Evolutionary conservation across 2,888 invertebrate genomes (phyloP), one percentile per base, ranked within the genome.

Genomic region (Drosophila nr. perissopoda): DNA sequence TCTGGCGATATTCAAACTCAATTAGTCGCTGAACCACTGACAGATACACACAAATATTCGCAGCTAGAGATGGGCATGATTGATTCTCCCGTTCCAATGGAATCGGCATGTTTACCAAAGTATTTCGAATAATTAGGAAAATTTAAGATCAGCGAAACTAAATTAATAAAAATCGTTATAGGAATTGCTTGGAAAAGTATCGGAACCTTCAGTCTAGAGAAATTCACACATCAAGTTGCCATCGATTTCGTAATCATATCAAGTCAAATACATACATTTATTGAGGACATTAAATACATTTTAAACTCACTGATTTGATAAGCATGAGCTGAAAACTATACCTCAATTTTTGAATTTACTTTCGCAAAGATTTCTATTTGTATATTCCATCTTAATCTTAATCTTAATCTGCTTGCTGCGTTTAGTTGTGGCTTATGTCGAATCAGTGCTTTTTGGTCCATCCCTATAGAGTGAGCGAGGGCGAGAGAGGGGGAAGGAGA

Each of bases 21-120:
- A 89, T 89, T 90, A 88, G 88, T 88, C 79, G 79, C 76, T 72
- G 59, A 70, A 57, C 48, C 61, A 69, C 63, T 59, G 82, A 70
- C 69, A 76, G 53, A 65, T 21, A 61, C 64, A 38, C 62, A 59
- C 68, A 72, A 49, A 61, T n/a, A 59, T n/a, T 7, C 25, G n/a
- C 0, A 33, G 21, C 64, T 38, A 75, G 74, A 36, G 78, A 49
- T 75, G 74, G 31, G 11, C 40, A 40, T 29, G 7, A 29, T 21
- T 10, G 7, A 49, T 29, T 36, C 7, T 36, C 16, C 16, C 36
- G 0, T 16, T 36, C 36, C 36, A 16, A 7, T 40, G 40, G 5
- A 5, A n/a, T n/a, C 13, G 13, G 21, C 13, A 46, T 46, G 25
- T 8, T 16, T 16, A 16, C 16, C 8, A 25, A 46, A 4, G 46